These are phyloP conservation scores for Pantala flavescens DNA, from an alignment of 1,140 invertebrate species.

Conservation along the genomic window DNA sequence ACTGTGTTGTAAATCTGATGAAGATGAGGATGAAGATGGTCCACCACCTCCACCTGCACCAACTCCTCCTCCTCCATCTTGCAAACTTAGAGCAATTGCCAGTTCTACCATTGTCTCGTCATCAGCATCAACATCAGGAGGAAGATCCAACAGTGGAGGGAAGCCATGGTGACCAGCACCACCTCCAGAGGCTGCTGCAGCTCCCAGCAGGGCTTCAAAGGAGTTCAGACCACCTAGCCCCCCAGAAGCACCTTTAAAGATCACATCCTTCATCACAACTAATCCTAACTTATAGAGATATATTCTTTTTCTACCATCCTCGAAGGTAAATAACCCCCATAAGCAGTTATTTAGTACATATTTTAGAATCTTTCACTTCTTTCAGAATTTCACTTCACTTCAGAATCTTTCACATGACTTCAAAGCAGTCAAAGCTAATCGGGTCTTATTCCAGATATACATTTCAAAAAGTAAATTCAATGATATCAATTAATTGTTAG, in stretches of 20 bases:
- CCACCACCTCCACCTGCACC: constrained; percentile 18
- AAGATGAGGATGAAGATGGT: constrained; percentile 1
- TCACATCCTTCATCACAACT: too few species aligned
- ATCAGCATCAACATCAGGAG: constrained; percentile 67
- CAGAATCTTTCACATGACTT: too few species aligned
- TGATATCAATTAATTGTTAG: too few species aligned
- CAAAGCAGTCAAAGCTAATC: too few species aligned
- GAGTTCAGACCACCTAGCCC: constrained; percentile 35
- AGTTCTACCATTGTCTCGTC: constrained; percentile 95
- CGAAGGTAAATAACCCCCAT: too few species aligned
- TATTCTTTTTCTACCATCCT: too few species aligned
- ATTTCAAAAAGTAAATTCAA: too few species aligned
- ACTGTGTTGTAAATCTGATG: constrained; percentile 33
- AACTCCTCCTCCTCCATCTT: constrained; percentile 41
- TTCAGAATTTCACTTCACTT: too few species aligned
- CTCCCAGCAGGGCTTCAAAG: constrained; percentile 59
- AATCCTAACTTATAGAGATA: too few species aligned
- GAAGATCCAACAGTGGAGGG: constrained; percentile 70
- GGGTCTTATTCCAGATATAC: too few species aligned
- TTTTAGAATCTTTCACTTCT: too few species aligned
- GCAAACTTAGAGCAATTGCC: constrained; percentile 86
- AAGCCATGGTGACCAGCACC: constrained; percentile 42
- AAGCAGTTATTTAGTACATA: too few species aligned
- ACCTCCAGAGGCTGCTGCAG: constrained; percentile 25
- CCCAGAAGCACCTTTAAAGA: constrained; percentile 15